Percentiles rank a stretch among this genome's conserved stretches.
Evolutionary conservation across 2,888 invertebrate genomes (phyloP).

Genomic region (Monopis laevigella): DNA sequence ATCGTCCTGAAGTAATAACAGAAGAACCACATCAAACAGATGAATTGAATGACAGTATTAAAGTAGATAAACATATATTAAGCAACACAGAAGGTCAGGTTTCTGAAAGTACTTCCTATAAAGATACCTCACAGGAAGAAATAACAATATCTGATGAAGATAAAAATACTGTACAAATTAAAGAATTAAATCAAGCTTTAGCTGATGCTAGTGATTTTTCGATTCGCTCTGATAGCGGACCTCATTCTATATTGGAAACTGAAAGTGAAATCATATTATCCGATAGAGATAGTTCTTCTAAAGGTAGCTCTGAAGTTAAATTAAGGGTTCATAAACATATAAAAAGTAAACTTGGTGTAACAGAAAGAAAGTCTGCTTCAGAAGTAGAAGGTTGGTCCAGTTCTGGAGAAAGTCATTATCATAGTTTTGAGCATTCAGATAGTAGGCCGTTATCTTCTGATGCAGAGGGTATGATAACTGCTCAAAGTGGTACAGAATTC

Average conservation of each 20-base stretch:
- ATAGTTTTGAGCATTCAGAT: slow-evolving; percentile 84
- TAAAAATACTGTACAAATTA: slow-evolving; percentile 44
- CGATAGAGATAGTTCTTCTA: slow-evolving; percentile 54
- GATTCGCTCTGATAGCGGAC: slow-evolving; percentile 56
- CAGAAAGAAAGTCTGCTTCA: slow-evolving; percentile 78
- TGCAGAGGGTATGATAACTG: slow-evolving; percentile 80
- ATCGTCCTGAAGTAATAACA: slow-evolving; percentile 65
- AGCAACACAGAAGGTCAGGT: slow-evolving; percentile 37
- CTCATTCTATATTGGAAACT: slow-evolving; percentile 60
- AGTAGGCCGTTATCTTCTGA: slow-evolving; percentile 89
- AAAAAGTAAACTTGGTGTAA: slow-evolving; percentile 53
- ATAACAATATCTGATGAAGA: slow-evolving; percentile 66
- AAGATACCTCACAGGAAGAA: slow-evolving; percentile 51
- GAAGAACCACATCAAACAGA: slow-evolving; percentile 64
- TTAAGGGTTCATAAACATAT: slow-evolving; percentile 53
- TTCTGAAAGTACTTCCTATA: slow-evolving; percentile 48
- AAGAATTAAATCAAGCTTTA: slow-evolving; percentile 47
- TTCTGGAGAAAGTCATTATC: slow-evolving; percentile 89
- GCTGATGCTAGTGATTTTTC: slow-evolving; percentile 49
- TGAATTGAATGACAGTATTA: slow-evolving; percentile 30
- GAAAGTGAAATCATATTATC: slow-evolving; percentile 54
- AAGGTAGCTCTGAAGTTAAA: slow-evolving; percentile 55
- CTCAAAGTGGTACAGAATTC: slow-evolving; percentile 84
- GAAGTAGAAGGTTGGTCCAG: slow-evolving; percentile 86
- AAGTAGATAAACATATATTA: slow-evolving; percentile 26